Evolutionary conservation across 2,888 invertebrate genomes (phyloP).

Genomic region (Agonopterix arenella): DNA sequence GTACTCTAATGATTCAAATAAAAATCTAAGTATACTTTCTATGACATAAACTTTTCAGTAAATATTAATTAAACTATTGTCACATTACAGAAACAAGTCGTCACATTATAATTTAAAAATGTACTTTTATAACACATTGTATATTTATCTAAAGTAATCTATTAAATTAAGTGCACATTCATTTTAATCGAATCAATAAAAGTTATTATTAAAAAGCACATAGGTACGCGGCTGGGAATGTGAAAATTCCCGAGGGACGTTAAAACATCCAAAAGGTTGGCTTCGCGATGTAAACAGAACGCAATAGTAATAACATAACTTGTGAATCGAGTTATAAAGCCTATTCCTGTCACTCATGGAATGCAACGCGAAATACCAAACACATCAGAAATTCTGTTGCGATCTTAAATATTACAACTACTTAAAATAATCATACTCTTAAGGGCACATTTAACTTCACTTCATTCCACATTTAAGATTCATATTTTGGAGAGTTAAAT

Average conservation of each 20-base stretch:
- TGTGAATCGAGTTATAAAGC: too few species aligned
- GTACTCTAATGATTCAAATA: slow-evolving; percentile 14
- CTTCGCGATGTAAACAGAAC: too few species aligned
- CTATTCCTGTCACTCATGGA: too few species aligned
- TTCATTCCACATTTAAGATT: slow-evolving; percentile 34
- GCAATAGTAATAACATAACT: too few species aligned
- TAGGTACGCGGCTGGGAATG: too few species aligned
- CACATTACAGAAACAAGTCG: slow-evolving; percentile 31
- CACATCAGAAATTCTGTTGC: not conserved
- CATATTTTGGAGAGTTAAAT: slow-evolving; percentile 20
- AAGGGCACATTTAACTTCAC: slow-evolving; percentile 26
- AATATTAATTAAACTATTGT: slow-evolving; percentile 40
- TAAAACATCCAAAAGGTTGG: too few species aligned
- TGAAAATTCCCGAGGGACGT: too few species aligned
- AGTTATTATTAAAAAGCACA: not conserved
- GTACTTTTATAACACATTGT: slow-evolving; percentile 25
- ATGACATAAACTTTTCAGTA: slow-evolving; percentile 22
- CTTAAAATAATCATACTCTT: slow-evolving; percentile 24
- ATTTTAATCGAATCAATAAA: slow-evolving; percentile 17
- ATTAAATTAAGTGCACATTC: slow-evolving; percentile 23
- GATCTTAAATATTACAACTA: slow-evolving; percentile 2
- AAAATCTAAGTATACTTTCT: slow-evolving; percentile 16
- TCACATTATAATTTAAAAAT: slow-evolving; percentile 21
- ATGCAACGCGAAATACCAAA: not conserved
- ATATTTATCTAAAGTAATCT: slow-evolving; percentile 24